phyloP scores from a whole-genome alignment of 23 tunicate genomes.

The Ascidia mentula region DNA sequence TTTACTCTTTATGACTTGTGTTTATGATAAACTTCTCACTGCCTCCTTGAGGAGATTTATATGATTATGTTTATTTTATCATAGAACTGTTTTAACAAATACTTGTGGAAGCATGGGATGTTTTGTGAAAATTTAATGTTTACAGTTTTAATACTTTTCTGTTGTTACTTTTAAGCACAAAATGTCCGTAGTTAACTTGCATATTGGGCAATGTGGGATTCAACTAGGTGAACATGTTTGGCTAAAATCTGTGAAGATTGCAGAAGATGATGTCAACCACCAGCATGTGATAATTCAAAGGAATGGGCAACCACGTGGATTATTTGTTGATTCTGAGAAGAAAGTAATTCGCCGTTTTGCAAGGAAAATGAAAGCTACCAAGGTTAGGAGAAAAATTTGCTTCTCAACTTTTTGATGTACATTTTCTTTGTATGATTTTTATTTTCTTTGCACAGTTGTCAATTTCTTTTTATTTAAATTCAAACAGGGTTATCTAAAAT shows the following conservation, averaged over 20 bases:
- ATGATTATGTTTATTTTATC: no score
- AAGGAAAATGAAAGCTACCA: slow-evolving; percentile 18
- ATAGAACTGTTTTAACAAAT: no score
- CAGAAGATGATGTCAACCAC: slow-evolving; percentile 20
- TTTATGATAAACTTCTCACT: no score
- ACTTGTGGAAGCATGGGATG: no score
- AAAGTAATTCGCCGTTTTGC: slow-evolving; percentile 65
- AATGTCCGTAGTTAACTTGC: slow-evolving; percentile 84
- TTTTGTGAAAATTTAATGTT: no score
- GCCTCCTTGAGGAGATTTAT: no score
- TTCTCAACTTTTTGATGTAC: no score
- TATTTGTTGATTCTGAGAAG: slow-evolving; percentile 76
- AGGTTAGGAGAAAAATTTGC: no score
- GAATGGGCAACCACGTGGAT: slow-evolving; percentile 32
- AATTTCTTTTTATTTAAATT: neutral
- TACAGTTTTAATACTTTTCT: neutral
- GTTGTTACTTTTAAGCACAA: neutral
- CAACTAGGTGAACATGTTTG: slow-evolving; percentile 86
- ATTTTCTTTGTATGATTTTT: no score
- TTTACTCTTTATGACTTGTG: no score
- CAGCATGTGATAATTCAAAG: slow-evolving; percentile 27
- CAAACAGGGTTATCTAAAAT: neutral
- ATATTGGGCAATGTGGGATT: slow-evolving; percentile 91
- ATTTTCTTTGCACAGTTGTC: no score
- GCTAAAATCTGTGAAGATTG: slow-evolving; percentile 18